These are phyloP conservation scores for human DNA, from an alignment of 2,113 vertebrate species.

Conservation along the genomic window DNA sequence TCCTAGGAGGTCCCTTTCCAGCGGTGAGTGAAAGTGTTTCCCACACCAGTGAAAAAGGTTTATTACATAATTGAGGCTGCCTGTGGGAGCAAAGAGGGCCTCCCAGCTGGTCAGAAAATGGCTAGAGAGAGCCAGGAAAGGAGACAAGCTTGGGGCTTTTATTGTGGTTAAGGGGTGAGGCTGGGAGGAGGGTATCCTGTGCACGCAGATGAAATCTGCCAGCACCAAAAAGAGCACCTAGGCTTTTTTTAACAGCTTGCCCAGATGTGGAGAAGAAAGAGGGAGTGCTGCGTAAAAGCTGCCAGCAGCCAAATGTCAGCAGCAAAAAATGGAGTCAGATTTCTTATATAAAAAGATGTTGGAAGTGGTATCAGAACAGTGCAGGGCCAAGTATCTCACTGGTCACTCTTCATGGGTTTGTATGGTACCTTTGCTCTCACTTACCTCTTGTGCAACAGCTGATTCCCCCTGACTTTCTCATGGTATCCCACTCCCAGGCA, in stretches of 20 bases:
- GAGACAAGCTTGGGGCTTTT: background rate
- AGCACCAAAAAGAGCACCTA: background rate
- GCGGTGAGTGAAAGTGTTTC: background rate
- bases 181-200: background rate
- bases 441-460: background rate
- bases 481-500: background rate
- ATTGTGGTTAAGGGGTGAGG: background rate
- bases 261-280: background rate
- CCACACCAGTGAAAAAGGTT: background rate
- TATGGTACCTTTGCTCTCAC: background rate
- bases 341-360: background rate
- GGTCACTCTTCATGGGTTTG: background rate
- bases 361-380: background rate
- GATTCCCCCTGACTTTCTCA: background rate
- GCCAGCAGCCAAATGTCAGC: background rate
- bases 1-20: background rate
- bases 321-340: background rate
- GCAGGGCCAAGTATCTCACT: background rate
- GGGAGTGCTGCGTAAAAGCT: background rate
- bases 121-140: background rate
- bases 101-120: background rate
- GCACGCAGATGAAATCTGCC: background rate
- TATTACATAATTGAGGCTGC: background rate
- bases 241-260: background rate
- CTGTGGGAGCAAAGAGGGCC: background rate